Base-by-base conservation (phyloP, 2,113 vertebrate genomes). In the Brienomyrus longianalis region DNA sequence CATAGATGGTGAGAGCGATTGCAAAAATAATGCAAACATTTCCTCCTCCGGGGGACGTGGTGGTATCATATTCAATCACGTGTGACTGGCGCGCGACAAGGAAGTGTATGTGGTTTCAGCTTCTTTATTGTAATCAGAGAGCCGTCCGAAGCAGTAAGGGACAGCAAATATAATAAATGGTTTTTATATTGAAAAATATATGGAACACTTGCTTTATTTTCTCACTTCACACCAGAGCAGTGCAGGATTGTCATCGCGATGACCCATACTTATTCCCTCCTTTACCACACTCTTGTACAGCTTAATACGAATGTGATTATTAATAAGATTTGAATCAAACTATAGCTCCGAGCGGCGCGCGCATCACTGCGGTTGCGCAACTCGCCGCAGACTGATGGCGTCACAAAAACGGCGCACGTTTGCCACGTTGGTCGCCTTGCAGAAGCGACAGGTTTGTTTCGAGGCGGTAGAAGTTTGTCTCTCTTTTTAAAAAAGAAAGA, bases 351-450 rank as follows among this genome's bases (percentile, higher is more conserved):
- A 50, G 11, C 83, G 39, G 19, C n/a, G 2, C 43, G 35, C 15
- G 74, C 74, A 80, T 80, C 74, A 80, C 1, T 39, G 39, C 74
- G 74, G 35, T 43, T 43, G 35, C 74, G 74, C 83, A 84, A 45
- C 43, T 23, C 31, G 95, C 94, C 95, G 95, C 95, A 5, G 51
- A 0, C 2, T 89, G 93, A 96, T 96, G 95, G 95, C 95, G 95
- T 87, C 3, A 5, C 0, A 0, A 2, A 84, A 92, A 91, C 92
- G 95, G 94, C 94, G 83, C 93, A 84, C 91, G 48, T 95, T 91
- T 96, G 96, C 96, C 96, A 96, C 96, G 95, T 96, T 95, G 95
- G 95, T 96, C 91, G 94, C 91, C 87, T 93, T 93, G 94, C 90
- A 93, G 88, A 54, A 83, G 70, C 74, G 83, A 86, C 83, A 89